Evolutionary conservation across 2,797 vertebrate genomes (phyloP), one percentile per base, ranked within the genome.

Genomic region (Micrastur ruficollis): DNA sequence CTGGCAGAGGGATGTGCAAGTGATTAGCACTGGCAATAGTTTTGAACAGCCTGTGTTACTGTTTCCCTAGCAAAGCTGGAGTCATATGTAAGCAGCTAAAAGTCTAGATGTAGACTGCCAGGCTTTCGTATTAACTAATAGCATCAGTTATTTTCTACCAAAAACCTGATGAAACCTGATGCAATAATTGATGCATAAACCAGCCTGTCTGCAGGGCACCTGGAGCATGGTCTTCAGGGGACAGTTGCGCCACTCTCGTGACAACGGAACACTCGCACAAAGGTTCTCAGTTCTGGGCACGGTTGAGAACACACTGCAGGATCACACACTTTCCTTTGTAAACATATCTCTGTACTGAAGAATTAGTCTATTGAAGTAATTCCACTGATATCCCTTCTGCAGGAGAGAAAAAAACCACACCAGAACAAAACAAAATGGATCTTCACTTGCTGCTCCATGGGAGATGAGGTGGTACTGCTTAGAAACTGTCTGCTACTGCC

Each of bases 401-500:
- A 42, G 23, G 14, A 72, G 14, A 72, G 6, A 1, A 14, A 59
- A 29, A 29, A 81, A 50, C 23, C 13, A 34, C 10, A 15, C 8
- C 20, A 27, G 15, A 4, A 6, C 27, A 49, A 59, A 40, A 5
- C 14, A 38, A 52, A 88, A 4, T 3, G 15, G 20, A 49, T 53
- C 14, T 66, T 83, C 5, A 15, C 8, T 59, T 70, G 8, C 27
- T 40, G 18, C 59, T 66, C 10, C 9, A 12, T 0, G 0, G 26
- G 12, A 86, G 11, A 50, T 4, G 9, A 62, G 42, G 9, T 1
- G 4, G 8, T 27, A 19, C 18, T 18, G 14, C 32, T 22, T 34
- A 62, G 14, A 21, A 3, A 8, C 8, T 3, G 2, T 23, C 61
- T 87, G 22, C 19, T 40, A 8, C 0, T 0, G 1, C 7, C 1